These are phyloP conservation scores for Dromas ardeola DNA, from an alignment of 2,113 vertebrate genomes.

Conservation along the genomic window DNA sequence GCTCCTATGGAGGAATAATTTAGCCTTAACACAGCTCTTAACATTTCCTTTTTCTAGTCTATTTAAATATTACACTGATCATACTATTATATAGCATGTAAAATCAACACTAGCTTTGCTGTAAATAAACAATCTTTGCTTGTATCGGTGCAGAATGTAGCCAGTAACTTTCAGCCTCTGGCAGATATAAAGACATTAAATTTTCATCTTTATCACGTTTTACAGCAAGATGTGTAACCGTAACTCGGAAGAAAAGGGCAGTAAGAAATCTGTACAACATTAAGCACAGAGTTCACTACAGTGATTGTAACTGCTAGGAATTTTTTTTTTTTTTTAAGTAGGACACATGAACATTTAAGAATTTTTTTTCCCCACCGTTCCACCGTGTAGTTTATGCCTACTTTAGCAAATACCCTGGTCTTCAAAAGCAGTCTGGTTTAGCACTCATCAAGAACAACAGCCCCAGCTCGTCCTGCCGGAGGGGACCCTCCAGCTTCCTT, in stretches of 20 bases:
- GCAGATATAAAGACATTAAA: neutral
- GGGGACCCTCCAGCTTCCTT: neutral
- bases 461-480: neutral
- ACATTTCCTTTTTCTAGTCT: neutral
- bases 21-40: neutral
- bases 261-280: neutral
- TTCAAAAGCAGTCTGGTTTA: neutral
- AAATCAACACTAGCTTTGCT: neutral
- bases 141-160: neutral
- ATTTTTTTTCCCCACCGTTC: neutral
- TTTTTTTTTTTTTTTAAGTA: neutral
- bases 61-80: neutral
- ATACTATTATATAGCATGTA: neutral
- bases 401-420: neutral
- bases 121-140: neutral
- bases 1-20: neutral
- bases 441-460: neutral
- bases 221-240: neutral
- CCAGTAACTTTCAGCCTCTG: neutral
- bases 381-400: rapidly evolving
- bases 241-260: neutral
- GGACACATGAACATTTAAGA: neutral
- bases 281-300: neutral
- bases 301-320: neutral
- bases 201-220: neutral